These are phyloP conservation scores for Trichopoda pennipes DNA, from an alignment of 2,888 invertebrate species.

Conservation along the genomic window DNA sequence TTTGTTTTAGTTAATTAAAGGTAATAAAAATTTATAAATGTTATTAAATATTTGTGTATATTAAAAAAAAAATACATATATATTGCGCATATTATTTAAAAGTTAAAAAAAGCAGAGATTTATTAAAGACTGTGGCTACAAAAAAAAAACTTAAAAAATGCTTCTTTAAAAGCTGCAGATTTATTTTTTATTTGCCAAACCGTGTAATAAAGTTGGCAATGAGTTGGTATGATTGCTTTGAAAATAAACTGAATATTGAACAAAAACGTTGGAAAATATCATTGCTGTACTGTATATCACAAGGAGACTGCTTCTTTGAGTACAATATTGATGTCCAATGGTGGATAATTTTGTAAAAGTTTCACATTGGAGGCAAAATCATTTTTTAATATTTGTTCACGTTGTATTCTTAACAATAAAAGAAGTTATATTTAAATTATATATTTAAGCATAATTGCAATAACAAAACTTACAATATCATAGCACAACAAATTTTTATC, in stretches of 20 bases:
- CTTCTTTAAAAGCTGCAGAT: constrained; percentile 24
- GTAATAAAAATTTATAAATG: constrained; percentile 24
- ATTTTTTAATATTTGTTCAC: constrained; percentile 90
- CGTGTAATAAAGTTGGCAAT: constrained; percentile 34
- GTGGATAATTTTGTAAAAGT: constrained; percentile 94
- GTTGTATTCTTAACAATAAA: constrained; percentile 85
- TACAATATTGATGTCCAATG: constrained; percentile 92
- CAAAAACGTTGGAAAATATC: neutral
- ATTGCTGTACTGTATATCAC: constrained; percentile 62
- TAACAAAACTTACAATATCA: constrained; percentile 91
- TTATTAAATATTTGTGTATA: constrained; percentile 29
- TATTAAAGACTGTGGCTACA: constrained; percentile 51
- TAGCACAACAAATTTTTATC: constrained; percentile 96
- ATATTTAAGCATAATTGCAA: neutral
- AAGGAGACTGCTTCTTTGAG: constrained; percentile 87
- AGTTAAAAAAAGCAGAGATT: constrained; percentile 10
- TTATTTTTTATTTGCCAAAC: constrained; percentile 9
- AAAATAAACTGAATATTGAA: constrained; percentile 7
- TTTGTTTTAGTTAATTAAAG: constrained; percentile 17
- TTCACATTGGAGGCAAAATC: constrained; percentile 98
- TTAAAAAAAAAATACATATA: constrained; percentile 14
- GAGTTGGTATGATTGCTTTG: constrained; percentile 43
- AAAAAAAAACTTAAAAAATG: constrained; percentile 54
- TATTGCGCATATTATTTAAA: constrained; percentile 4
- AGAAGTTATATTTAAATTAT: neutral